Evolutionary conservation across 2,888 invertebrate genomes (phyloP).

Genomic region (Synergus laeviventris): DNA sequence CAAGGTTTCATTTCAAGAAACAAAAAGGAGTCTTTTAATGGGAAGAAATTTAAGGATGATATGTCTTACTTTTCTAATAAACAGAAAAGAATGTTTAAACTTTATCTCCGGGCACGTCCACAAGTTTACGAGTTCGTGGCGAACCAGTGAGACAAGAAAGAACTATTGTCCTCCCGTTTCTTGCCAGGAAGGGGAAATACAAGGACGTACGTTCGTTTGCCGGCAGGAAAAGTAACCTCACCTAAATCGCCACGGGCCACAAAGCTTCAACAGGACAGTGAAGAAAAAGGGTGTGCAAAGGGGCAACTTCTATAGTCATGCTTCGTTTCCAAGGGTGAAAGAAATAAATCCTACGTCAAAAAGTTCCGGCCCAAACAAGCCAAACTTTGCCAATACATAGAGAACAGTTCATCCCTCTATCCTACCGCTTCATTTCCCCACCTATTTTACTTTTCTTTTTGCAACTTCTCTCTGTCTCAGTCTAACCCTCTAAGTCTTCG

Average conservation of each 20-base stretch:
- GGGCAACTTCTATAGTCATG: neutral
- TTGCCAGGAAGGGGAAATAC: constrained; percentile 23
- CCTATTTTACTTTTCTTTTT: constrained; percentile 3
- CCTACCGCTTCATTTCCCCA: neutral
- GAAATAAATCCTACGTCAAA: constrained; percentile 42
- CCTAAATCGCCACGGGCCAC: constrained; percentile 43
- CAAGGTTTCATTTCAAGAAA: neutral
- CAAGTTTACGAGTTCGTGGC: constrained; percentile 14
- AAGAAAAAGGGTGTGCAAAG: constrained; percentile 6
- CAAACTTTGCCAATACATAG: constrained; percentile 41
- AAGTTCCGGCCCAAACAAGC: constrained; percentile 41
- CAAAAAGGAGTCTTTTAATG: neutral
- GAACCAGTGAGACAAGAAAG: constrained; percentile 13
- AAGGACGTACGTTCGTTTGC: constrained; percentile 30
- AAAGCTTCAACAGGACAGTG: constrained; percentile 37
- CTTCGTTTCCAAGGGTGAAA: constrained; percentile 31
- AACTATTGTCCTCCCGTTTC: constrained; percentile 4
- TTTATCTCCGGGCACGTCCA: neutral
- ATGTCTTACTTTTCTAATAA: constrained; percentile 2
- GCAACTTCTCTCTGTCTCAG: neutral
- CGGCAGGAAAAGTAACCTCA: constrained; percentile 21
- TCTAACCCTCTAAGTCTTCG: neutral
- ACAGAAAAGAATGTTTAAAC: constrained; percentile 2
- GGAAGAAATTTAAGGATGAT: neutral
- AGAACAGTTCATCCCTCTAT: constrained; percentile 1